A percentile compares a stretch with the other conserved stretches of the same genome.
phyloP scores from a whole-genome alignment of 2,888 invertebrate species.

The Meiosimyza decipiens region DNA sequence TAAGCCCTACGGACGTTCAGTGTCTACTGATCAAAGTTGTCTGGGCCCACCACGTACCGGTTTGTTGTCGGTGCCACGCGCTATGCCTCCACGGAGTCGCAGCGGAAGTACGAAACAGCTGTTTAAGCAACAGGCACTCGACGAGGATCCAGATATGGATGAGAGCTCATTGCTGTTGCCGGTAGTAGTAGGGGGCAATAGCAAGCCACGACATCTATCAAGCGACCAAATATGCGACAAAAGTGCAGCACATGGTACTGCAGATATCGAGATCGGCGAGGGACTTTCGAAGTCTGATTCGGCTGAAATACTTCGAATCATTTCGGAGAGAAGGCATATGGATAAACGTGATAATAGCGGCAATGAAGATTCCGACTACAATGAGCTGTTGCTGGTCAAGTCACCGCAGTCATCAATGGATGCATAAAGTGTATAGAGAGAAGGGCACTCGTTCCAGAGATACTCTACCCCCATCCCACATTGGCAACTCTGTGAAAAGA shows the following conservation, averaged over 20 bases:
- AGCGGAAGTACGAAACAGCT: slow-evolving; percentile 71
- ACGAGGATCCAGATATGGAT: slow-evolving; percentile 69
- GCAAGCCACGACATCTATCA: slow-evolving; percentile 26
- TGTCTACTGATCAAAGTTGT: slow-evolving; percentile 62
- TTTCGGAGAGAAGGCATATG: slow-evolving; percentile 65
- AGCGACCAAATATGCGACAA: background rate
- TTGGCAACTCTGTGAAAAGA: slow-evolving; percentile 37
- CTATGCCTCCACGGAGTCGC: slow-evolving; percentile 66
- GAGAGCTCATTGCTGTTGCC: slow-evolving; percentile 69
- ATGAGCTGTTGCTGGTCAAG: slow-evolving; percentile 63
- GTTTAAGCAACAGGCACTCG: slow-evolving; percentile 71
- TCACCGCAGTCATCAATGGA: slow-evolving; percentile 64
- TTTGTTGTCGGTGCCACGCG: slow-evolving; percentile 63
- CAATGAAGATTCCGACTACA: slow-evolving; percentile 66
- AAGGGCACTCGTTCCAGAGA: background rate
- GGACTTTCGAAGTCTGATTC: slow-evolving; percentile 63
- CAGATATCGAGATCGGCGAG: slow-evolving; percentile 42
- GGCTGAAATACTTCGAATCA: slow-evolving; percentile 65
- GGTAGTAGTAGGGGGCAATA: slow-evolving; percentile 42
- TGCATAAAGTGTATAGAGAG: slow-evolving; percentile 35
- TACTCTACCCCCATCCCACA: slow-evolving; percentile 18
- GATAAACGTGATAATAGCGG: slow-evolving; percentile 64
- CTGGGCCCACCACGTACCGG: slow-evolving; percentile 52
- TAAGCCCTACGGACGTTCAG: slow-evolving; percentile 61
- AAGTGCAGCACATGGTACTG: slow-evolving; percentile 22